A percentile compares a stretch with the other conserved stretches of the same genome.
These are phyloP conservation scores for Ibidorhyncha struthersii DNA, from an alignment of 2,113 vertebrate genomes.

Conservation along the genomic window DNA sequence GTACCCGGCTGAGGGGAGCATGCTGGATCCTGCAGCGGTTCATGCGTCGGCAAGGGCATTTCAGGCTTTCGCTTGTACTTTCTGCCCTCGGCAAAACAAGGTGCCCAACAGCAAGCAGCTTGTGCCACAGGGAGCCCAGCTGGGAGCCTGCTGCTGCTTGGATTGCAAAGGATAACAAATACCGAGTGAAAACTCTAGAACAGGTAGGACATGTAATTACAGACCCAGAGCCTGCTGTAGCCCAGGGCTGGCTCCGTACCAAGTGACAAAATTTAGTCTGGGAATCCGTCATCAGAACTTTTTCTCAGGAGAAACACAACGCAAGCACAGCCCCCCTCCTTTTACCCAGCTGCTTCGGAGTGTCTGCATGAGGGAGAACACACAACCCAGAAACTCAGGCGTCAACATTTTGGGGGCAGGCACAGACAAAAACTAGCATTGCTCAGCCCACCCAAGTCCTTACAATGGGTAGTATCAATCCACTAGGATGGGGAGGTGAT, in stretches of 20 bases:
- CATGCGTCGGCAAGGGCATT: background rate
- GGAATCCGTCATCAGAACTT: background rate
- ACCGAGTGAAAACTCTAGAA: background rate
- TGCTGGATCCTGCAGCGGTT: background rate
- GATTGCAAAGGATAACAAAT: background rate
- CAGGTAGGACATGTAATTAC: background rate
- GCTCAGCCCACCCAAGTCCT: background rate
- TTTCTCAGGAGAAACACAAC: background rate
- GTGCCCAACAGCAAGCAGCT: background rate
- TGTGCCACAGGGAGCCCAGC: background rate
- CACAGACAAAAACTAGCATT: background rate
- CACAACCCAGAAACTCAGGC: background rate
- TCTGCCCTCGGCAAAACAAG: background rate
- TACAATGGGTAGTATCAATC: background rate
- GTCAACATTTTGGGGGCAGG: too few relatives aligned
- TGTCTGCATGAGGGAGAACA: rapidly evolving
- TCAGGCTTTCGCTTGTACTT: background rate
- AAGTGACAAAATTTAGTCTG: background rate
- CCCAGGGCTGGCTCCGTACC: background rate
- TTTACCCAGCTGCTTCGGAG: background rate
- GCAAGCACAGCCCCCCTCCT: background rate
- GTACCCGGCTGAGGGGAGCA: rapidly evolving
- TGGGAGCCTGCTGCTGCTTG: background rate
- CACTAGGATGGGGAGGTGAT: rapidly evolving
- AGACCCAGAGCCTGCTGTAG: background rate